Percentiles rank a stretch among this genome's conserved stretches.
Evolutionary conservation across 2,113 vertebrate genomes (phyloP).

Genomic region (Scomber colias): DNA sequence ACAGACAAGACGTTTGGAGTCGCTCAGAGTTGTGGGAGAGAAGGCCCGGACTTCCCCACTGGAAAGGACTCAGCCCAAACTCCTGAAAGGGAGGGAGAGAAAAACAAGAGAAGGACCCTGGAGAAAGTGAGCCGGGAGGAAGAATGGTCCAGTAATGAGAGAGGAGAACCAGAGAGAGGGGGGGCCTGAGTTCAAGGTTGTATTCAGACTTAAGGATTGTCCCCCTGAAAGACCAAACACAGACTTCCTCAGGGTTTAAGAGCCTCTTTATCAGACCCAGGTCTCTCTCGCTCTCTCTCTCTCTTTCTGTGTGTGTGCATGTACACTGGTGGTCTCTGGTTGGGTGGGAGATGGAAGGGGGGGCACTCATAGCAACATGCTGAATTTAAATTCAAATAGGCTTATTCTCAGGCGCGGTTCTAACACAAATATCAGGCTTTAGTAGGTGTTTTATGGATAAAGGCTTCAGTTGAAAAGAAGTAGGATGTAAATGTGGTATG

Average conservation of each 20-base stretch:
- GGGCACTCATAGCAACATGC: constrained; percentile 62
- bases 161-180: constrained; percentile 50
- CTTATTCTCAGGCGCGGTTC: constrained; percentile 45
- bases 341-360: constrained; percentile 51
- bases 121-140: constrained; percentile 69
- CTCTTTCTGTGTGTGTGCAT: constrained; percentile 39
- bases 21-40: constrained; percentile 39
- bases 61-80: constrained; percentile 61
- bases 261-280: constrained; percentile 79
- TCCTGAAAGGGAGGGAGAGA: constrained; percentile 61
- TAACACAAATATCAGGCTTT: constrained; percentile 46
- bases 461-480: constrained; percentile 5
- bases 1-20: constrained; percentile 62
- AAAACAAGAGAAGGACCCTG: constrained; percentile 67
- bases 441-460: background rate
- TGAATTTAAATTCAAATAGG: constrained; percentile 85
- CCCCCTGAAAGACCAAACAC: constrained; percentile 74
- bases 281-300: background rate
- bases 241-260: constrained; percentile 82
- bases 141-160: constrained; percentile 74
- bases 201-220: constrained; percentile 78
- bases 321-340: constrained; percentile 71
- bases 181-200: constrained; percentile 74
- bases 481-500: constrained; percentile 25
- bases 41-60: constrained; percentile 57